phyloP scores from a whole-genome alignment of 2,888 invertebrate genomes.

The Clostera curtula region DNA sequence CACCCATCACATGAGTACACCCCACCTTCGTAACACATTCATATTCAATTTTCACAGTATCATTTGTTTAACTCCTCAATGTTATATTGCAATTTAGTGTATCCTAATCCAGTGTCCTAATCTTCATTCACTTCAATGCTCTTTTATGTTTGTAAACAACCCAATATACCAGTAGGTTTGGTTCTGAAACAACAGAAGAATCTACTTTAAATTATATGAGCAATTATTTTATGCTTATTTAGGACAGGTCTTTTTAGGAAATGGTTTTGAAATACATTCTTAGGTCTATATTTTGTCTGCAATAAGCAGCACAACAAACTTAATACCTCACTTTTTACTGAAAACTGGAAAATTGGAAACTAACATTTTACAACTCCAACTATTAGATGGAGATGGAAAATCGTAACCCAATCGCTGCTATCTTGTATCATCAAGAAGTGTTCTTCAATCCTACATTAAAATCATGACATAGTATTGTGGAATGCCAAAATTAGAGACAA shows the following conservation, averaged over 20 bases:
- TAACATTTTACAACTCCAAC: too few relatives aligned
- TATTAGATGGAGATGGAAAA: too few relatives aligned
- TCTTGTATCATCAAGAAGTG: too few relatives aligned
- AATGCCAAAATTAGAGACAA: slow-evolving; percentile 70
- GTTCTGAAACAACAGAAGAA: too few relatives aligned
- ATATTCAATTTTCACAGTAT: slow-evolving; percentile 34
- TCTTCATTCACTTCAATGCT: slow-evolving; percentile 17
- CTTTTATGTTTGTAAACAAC: too few relatives aligned
- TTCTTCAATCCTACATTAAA: slow-evolving; percentile 34
- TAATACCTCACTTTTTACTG: neutral
- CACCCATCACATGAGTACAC: slow-evolving; percentile 64
- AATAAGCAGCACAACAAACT: neutral
- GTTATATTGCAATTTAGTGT: slow-evolving; percentile 15
- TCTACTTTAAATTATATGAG: too few relatives aligned
- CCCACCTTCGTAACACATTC: slow-evolving; percentile 42
- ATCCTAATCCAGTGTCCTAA: slow-evolving; percentile 14
- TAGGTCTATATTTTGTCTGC: neutral
- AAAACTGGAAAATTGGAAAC: slow-evolving; percentile 21
- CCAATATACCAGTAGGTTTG: too few relatives aligned
- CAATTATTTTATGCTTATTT: too few relatives aligned
- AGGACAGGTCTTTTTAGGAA: too few relatives aligned
- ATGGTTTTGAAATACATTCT: too few relatives aligned
- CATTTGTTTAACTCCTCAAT: slow-evolving; percentile 33
- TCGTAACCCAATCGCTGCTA: too few relatives aligned
- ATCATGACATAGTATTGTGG: slow-evolving; percentile 60